phyloP scores from a whole-genome alignment of 2,888 invertebrate genomes.

The Pantelozetes paolii region DNA sequence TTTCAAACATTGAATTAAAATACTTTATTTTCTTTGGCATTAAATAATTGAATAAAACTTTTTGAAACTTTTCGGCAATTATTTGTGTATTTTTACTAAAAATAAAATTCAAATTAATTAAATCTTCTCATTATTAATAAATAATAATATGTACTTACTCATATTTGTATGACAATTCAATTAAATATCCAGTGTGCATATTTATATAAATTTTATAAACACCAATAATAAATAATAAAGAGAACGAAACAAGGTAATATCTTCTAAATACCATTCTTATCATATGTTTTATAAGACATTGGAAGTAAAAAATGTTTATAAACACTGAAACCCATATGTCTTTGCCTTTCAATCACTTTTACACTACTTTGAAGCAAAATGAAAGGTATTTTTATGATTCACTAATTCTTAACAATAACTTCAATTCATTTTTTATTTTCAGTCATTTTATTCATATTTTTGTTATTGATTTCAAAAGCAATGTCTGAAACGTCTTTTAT shows the following conservation, averaged over 20 bases:
- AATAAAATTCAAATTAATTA: too few species aligned
- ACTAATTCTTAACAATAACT: background rate
- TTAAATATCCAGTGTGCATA: too few species aligned
- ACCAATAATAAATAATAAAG: background rate
- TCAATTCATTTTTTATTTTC: background rate
- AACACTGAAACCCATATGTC: background rate
- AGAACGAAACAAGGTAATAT: background rate
- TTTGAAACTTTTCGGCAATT: too few species aligned
- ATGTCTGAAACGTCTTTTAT: background rate
- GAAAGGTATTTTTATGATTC: background rate
- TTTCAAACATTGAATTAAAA: too few species aligned
- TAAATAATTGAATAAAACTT: too few species aligned
- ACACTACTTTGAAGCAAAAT: background rate
- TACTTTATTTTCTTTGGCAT: too few species aligned
- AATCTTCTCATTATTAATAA: too few species aligned
- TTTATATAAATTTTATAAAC: too few species aligned
- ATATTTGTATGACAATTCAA: too few species aligned
- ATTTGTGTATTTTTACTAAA: too few species aligned
- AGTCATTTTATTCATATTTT: background rate
- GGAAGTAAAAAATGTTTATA: background rate
- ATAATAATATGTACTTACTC: too few species aligned
- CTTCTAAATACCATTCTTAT: background rate
- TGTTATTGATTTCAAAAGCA: background rate
- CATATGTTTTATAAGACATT: background rate
- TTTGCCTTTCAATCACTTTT: background rate